phyloP scores from a whole-genome alignment of 2,888 invertebrate genomes.

The Athetis lepigone region DNA sequence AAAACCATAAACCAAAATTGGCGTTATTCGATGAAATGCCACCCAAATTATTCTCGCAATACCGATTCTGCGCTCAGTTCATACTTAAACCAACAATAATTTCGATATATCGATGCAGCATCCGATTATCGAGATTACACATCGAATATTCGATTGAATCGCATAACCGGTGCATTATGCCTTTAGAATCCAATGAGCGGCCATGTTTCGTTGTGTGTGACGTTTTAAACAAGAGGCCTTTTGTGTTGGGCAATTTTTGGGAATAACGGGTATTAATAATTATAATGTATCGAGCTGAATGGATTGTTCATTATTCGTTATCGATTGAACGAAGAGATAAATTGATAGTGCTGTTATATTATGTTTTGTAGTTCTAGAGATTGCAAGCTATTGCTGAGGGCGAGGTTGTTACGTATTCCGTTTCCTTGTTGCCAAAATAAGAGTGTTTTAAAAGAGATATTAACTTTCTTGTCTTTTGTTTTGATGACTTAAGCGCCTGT shows the following conservation, averaged over 20 bases:
- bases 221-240: slow-evolving; percentile 27
- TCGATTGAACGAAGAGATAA: too few relatives aligned
- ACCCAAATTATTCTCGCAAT: slow-evolving; percentile 10
- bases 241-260: slow-evolving; percentile 19
- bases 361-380: too few relatives aligned
- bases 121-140: slow-evolving; percentile 51
- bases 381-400: too few relatives aligned
- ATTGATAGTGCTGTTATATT: too few relatives aligned
- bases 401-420: too few relatives aligned
- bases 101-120: slow-evolving; percentile 34
- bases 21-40: background rate
- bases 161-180: slow-evolving; percentile 17
- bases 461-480: too few relatives aligned
- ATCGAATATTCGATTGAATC: slow-evolving; percentile 48
- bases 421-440: too few relatives aligned
- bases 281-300: slow-evolving; percentile 19
- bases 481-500: too few relatives aligned
- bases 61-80: slow-evolving; percentile 8
- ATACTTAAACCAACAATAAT: slow-evolving; percentile 28
- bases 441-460: too few relatives aligned
- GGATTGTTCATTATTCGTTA: slow-evolving; percentile 15
- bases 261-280: background rate
- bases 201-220: slow-evolving; percentile 19
- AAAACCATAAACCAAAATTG: background rate
- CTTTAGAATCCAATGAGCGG: slow-evolving; percentile 33